Evolutionary conservation across 2,797 vertebrate genomes (phyloP), one percentile per base, ranked within the genome.

Genomic region (Chanos chanos): DNA sequence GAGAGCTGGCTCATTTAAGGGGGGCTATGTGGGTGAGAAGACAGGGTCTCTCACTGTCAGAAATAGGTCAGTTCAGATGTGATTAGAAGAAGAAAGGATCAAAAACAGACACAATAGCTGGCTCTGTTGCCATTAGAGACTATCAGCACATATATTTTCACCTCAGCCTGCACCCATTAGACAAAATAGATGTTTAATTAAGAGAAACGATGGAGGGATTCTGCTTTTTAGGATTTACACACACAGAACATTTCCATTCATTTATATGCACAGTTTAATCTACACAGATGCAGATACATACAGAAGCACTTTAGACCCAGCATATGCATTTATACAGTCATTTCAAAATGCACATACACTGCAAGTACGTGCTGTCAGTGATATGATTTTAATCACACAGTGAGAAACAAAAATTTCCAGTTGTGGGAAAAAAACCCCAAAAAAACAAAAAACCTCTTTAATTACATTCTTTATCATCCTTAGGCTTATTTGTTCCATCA

Each of bases 161-260:
- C 56, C 52, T n/a, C 15, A n/a, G 48, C 48, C 66, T 56, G 45
- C 58, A 40, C 68, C 56, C 49, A 64, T 57, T 66, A 43, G 52
- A 50, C 50, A 48, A 58, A 70, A 62, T 54, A 70, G 8, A 30
- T 47, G 34, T 54, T 53, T 54, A 36, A 73, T 55, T 45, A 54
- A 39, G 44, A 39, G 45, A 64, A 53, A 47, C 64, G 52, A 48
- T 66, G 48, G 28, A 19, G 31, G 16, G 30, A 22, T 53, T 22
- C 8, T 7, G 34, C 34, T 24, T 40, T 37, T 62, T 15, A 19
- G 13, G 34, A 41, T 25, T 57, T 15, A 10, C 7, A 51, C 22
- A 25, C 39, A 8, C 21, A 34, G 37, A 4, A 13, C 9, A 43
- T 4, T 7, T 9, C 5, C 33, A 36, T 36, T 13, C 4, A 13